These are phyloP conservation scores for Epiblema foenella DNA, from an alignment of 2,888 invertebrate genomes.

Conservation along the genomic window DNA sequence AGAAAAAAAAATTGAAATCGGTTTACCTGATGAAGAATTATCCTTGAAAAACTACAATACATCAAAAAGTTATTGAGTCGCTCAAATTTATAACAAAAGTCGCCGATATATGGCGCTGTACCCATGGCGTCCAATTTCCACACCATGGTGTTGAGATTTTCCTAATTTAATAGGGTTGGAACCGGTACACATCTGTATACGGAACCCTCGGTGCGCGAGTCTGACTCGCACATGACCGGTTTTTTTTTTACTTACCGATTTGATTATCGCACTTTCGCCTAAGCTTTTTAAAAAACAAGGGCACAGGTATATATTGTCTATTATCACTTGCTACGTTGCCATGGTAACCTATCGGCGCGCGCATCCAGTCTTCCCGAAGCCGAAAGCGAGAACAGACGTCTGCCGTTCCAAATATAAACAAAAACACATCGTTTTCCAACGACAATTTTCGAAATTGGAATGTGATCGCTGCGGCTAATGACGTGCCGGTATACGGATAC, in stretches of 20 bases:
- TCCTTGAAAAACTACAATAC: no score
- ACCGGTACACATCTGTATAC: no score
- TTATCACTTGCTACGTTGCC: conserved; percentile 54
- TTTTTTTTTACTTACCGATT: background rate
- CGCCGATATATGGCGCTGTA: no score
- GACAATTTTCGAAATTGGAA: conserved; percentile 49
- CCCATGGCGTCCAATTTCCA: no score
- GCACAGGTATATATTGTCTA: conserved; percentile 10
- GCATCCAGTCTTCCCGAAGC: conserved; percentile 73
- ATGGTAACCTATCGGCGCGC: conserved; percentile 76
- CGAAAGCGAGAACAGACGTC: conserved; percentile 63
- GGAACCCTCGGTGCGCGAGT: no score
- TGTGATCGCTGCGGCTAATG: conserved; percentile 25
- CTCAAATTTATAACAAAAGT: no score
- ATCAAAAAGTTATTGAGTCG: no score
- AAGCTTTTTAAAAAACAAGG: conserved; percentile 15
- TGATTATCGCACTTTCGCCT: background rate
- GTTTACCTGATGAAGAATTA: no score
- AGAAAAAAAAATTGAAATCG: no score
- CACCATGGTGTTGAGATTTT: no score
- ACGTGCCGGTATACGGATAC: background rate
- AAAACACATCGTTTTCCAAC: conserved; percentile 53
- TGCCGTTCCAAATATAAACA: conserved; percentile 50
- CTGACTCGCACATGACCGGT: no score
- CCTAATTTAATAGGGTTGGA: no score